Base-by-base conservation (phyloP, 2,113 vertebrate genomes). In the Sisor rabdophorus region DNA sequence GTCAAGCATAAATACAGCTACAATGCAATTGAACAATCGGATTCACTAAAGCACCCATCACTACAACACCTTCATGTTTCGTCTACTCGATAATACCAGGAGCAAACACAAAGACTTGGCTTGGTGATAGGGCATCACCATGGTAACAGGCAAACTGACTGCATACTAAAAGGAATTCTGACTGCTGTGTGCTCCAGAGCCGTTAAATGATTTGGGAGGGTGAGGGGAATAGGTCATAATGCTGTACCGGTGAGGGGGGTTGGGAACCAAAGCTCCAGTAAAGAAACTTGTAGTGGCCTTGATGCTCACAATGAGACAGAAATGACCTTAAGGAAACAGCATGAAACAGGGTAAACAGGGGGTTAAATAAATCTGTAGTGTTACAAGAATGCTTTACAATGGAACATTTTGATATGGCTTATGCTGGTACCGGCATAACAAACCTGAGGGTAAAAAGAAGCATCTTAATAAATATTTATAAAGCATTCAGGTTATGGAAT, bases 101-200 rank as follows among this genome's bases (percentile, higher is more conserved):
- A 16, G 47, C 65, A 71, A 78, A 54, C 32, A 48, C 30, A 63
- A 20, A 69, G 65, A 52, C 65, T 52, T 69, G 47, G 65, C 65
- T 20, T 20, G 44, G 65, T 1, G 59, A 64, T 64, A 65, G 48
- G 77, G 59, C 70, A 78, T 78, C 60, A 44, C 55, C 69, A 78
- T 78, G 77, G 77, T 65, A 78, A 78, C 76, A 63, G 58, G 48
- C 52, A 59, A 78, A 78, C 69, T 65, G 50, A 58, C 32, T 47
- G 32, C 60, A 55, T 78, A 30, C 52, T 50, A 59, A 73, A 78
- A 78, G 47, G 59, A 73, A 56, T 28, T 17, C 65, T 12, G 65
- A 17, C 47, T 69, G 47, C 17, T 69, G 47, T 52, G 65, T 48
- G 47, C 47, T 52, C 24, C 47, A 20, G 47, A 69, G 24, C 16